These are phyloP conservation scores for Pedionomus torquatus DNA, from an alignment of 2,113 vertebrate species.

Conservation along the genomic window DNA sequence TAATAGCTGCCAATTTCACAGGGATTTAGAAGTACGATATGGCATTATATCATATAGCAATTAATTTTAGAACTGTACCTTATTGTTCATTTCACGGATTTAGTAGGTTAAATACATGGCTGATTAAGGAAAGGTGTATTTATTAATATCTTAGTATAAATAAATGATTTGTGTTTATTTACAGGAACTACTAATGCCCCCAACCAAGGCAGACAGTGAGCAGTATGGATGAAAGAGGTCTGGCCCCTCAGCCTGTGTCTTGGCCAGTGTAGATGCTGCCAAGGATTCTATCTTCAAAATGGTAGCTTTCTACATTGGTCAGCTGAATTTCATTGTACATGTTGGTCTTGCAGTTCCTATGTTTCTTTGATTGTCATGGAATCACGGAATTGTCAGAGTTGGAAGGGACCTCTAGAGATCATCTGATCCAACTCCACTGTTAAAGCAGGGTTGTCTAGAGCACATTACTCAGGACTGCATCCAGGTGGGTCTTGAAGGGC, in stretches of 20 bases:
- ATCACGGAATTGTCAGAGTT: no score
- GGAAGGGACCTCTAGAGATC: no score
- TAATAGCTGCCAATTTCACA: background rate
- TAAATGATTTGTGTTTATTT: background rate
- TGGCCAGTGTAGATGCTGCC: background rate
- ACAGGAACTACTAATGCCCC: background rate
- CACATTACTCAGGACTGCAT: no score
- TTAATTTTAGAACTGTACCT: slow-evolving; percentile 1
- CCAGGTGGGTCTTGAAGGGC: no score
- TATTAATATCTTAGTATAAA: background rate
- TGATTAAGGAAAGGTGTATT: background rate
- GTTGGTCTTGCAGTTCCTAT: background rate
- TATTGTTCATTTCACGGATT: background rate
- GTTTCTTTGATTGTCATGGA: background rate
- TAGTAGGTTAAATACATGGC: background rate
- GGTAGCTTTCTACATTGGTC: background rate
- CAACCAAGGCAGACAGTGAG: background rate
- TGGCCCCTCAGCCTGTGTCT: background rate
- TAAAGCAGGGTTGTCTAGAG: no score
- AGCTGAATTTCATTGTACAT: background rate
- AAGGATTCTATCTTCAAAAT: background rate
- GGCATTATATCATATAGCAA: background rate
- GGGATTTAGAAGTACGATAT: background rate
- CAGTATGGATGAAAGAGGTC: background rate
- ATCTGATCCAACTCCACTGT: no score